Base-by-base conservation (phyloP, 2,113 vertebrate genomes). In the Stomatorhinus ivindoensis region DNA sequence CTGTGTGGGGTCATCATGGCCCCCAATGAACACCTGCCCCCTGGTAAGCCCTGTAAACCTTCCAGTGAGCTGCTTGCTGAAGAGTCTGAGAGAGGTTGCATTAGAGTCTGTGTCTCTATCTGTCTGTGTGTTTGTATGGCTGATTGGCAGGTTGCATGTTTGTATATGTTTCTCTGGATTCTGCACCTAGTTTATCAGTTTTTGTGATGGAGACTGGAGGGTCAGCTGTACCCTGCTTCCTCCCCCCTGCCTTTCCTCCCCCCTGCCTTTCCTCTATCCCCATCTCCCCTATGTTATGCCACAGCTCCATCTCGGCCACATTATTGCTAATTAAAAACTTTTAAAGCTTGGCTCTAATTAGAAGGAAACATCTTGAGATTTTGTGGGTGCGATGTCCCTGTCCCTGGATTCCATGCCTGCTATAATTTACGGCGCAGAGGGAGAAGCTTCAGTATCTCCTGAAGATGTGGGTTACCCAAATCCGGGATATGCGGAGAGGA, bases 291-390 rank as follows among this genome's bases (percentile, higher is more conserved):
- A 47, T 47, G 44, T 51, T 53, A 42, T 80, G 17, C 31, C 80
- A 15, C 31, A n/a, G 84, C 80, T 44, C 50, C 88, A 19, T 10
- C 51, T 61, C 3, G 83, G 82, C 42, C 84, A 76, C 73, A 82
- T 90, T 91, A 89, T 91, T 89, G 89, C 91, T 92, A 93, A 93
- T 93, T 93, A 92, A 93, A 93, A 93, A 91, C 93, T 92, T 90
- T 92, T 88, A 90, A 92, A 87, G 82, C 61, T 27, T 35, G 55
- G 88, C 9, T 89, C 69, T 92, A 91, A 94, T 92, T 92, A 93
- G 90, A 88, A 58, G 84, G 87, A 76, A 46, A 88, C 48, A 91
- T n/a, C n/a, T 89, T n/a, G 86, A 86, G 90, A 27, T 69, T 82
- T 15, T 92, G 91, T 92, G 92, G 88, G 91, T 86, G 91, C 91